Percentiles rank a stretch among this genome's conserved stretches.
phyloP scores from a whole-genome alignment of 1,140 invertebrate genomes.

The Ephestia elutella region DNA sequence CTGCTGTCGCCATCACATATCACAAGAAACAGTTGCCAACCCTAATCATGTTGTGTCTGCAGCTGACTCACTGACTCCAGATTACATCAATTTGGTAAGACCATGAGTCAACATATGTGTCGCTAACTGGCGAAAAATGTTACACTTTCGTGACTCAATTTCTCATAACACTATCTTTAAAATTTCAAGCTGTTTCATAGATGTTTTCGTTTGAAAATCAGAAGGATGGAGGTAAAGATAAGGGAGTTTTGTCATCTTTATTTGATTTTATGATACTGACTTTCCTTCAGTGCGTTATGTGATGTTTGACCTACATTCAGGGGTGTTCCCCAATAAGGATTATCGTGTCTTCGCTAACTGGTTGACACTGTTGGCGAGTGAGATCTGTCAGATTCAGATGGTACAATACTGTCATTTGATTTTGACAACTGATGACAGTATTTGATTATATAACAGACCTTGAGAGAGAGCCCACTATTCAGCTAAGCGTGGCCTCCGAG shows the following conservation, averaged over 20 bases:
- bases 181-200: not conserved
- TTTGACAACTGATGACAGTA: no score
- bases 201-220: not conserved
- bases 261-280: not conserved
- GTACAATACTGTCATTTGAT: no score
- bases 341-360: no score
- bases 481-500: no score
- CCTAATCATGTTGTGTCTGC: conserved; percentile 15
- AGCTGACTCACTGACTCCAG: conserved; percentile 40
- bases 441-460: no score
- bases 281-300: not conserved
- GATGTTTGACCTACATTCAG: not conserved
- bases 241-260: not conserved
- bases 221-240: not conserved
- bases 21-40: not conserved
- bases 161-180: conserved; percentile 1
- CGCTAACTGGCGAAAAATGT: not conserved
- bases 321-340: not conserved
- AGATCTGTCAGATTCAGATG: no score
- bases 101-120: conserved; percentile 1
- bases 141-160: not conserved
- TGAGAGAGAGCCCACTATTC: no score
- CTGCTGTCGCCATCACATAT: no score
- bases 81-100: conserved; percentile 56
- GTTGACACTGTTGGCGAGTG: no score